Evolutionary conservation across 2,113 vertebrate species (phyloP).

Genomic region (human (Homo sapiens)): DNA sequence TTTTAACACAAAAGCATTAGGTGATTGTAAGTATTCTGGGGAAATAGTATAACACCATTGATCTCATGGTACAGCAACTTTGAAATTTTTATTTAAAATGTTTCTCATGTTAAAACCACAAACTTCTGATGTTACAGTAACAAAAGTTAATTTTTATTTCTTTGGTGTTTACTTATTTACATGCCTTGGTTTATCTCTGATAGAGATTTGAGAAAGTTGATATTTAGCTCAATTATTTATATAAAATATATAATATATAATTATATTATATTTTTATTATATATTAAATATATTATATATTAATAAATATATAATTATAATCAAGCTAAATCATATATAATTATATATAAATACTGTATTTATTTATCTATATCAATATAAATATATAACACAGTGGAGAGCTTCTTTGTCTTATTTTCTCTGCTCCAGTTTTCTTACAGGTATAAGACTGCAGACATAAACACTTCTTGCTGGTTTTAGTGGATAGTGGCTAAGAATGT

Average conservation of each 20-base stretch:
- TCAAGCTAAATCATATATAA: no score
- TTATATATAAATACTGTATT: no score
- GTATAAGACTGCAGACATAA: not conserved
- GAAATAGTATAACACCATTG: not conserved
- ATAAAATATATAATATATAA: no score
- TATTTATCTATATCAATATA: no score
- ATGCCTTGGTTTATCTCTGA: not conserved
- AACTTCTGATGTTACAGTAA: not conserved
- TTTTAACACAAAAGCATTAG: conserved; percentile 9
- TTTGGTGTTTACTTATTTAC: not conserved
- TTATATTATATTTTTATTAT: no score
- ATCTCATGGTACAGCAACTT: not conserved
- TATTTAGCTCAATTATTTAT: not conserved
- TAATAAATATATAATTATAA: no score
- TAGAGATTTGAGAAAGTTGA: not conserved
- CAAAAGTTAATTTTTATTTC: not conserved
- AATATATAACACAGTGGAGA: not conserved
- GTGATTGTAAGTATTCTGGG: not conserved
- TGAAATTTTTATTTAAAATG: not conserved
- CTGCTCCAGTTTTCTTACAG: not conserved
- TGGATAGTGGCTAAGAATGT: not conserved
- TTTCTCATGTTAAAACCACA: not conserved
- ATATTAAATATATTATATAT: no score
- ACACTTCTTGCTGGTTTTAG: not conserved
- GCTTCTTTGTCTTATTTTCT: not conserved